These are phyloP conservation scores for Scaptomyza flava DNA, from an alignment of 2,888 invertebrate genomes.

Conservation along the genomic window DNA sequence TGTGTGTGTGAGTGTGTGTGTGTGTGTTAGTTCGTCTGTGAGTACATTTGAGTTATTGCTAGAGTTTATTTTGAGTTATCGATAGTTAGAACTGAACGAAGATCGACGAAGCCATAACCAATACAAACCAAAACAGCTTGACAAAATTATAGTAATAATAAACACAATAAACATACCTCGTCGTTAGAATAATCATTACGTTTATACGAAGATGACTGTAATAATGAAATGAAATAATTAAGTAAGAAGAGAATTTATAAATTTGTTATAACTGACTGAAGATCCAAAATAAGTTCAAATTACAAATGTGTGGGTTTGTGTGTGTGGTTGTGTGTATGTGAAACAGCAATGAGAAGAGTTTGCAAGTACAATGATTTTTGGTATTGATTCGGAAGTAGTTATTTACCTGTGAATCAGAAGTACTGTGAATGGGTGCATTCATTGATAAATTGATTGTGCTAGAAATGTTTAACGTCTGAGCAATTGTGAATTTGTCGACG, in stretches of 20 bases:
- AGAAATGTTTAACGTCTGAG: slow-evolving; percentile 4
- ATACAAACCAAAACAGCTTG: slow-evolving; percentile 11
- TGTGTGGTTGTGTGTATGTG: background rate
- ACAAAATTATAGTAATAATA: slow-evolving; percentile 41
- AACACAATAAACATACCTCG: slow-evolving; percentile 78
- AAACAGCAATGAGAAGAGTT: background rate
- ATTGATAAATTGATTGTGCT: background rate
- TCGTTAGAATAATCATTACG: slow-evolving; percentile 71
- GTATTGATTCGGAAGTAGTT: background rate
- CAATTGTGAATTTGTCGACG: slow-evolving; percentile 6
- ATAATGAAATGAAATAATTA: slow-evolving; percentile 70
- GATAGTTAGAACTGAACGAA: slow-evolving; percentile 2
- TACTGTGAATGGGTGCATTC: slow-evolving; percentile 1
- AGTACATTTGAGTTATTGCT: background rate
- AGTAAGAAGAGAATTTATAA: slow-evolving; percentile 58
- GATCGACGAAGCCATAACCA: slow-evolving; percentile 19
- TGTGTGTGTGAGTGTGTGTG: slow-evolving; percentile 14
- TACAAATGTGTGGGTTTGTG: background rate
- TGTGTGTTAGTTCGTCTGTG: background rate
- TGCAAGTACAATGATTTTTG: background rate
- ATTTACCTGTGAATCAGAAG: background rate
- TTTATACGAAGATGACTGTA: slow-evolving; percentile 78
- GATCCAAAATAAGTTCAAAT: slow-evolving; percentile 16
- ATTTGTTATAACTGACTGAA: background rate
- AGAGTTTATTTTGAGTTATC: background rate